Base-by-base conservation (phyloP, 2,888 invertebrate species). In the Hyalella azteca region DNA sequence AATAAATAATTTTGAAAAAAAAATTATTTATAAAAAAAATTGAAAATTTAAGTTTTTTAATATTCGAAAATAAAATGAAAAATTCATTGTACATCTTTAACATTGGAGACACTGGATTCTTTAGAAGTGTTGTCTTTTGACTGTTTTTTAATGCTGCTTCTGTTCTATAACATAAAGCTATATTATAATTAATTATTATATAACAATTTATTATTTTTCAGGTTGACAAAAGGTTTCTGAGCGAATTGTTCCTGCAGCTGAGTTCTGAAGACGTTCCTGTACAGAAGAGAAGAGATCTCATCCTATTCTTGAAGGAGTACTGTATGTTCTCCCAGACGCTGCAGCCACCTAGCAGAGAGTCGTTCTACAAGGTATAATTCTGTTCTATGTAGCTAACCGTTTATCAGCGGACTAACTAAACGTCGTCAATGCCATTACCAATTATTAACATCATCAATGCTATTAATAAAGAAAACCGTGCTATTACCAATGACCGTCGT, bases 251-350 rank as follows among this genome's bases (percentile, higher is more conserved):
- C 90, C 93, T 94, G 82, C 92, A 96, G 89, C 91, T 99, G 86
- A 95, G 94, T 19, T 48, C 66, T 40, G 93, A 95, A 86, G 92
- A 93, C 86, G 96, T 96, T 60, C 91, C 93, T 39, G 93, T 96
- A 86, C 88, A 90, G 19, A 95, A 96, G 88, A 91, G 98, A 87
- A 91, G 96, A 87, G 99, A 99, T 89, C 92, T 98, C 87, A 95
- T 98, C 85, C 90, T 97, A 87, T 99, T 99, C 91, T 91, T 99
- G 86, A 98, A 98, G 89, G 99, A 99, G 89, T 98, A 98, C 90
- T 98, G 98, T 90, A 96, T 96, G 89, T 98, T 98, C n/a, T 97
- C 98, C 86, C 98, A 98, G 90, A 97, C 97, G 88, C 90, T 99
- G 85, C 99, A 99, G 88, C 96, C 97, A 26, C 96, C 95, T 88